Evolutionary conservation across 2,797 vertebrate species (phyloP), one percentile per base, ranked within the genome.

Genomic region (Rhinogobio ventralis): DNA sequence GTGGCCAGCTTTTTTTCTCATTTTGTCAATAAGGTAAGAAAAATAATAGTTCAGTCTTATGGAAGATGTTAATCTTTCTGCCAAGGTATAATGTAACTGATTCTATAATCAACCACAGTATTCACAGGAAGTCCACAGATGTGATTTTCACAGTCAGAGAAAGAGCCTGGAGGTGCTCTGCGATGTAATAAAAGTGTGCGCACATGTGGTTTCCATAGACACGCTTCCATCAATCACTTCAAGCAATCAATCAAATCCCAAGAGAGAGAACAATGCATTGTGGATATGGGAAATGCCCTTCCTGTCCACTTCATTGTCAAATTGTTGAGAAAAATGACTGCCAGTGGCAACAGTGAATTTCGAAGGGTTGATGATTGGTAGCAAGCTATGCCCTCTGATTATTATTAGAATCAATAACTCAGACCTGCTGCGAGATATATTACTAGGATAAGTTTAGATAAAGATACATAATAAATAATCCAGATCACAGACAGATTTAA

Each of bases 281-380:
- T 85, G 79, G 87, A 86, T 84, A 81, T 69, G 88, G 85, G 60
- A 91, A 83, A 90, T 82, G 86, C 71, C 81, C 78, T 90, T 84
- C 80, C 81, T 78, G 82, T 84, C 42, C 89, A 87, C 85, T 91
- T 81, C 74, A 85, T 75, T 79, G 66, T 66, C 57, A 77, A 80
- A 80, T 57, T 30, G 30, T 73, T 82, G 66, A 86, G 77, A 82
- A 75, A 79, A 87, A 81, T 82, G 36, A 88, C 87, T 74, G 74
- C 87, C 88, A 84, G 74, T 25, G 84, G 86, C 84, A 91, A 90
- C 73, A 72, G 79, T 81, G 53, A 39, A 74, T 85, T 49, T 83
- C 49, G 67, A 49, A 51, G 53, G 76, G 80, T 79, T 45, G 62
- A 77, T 77, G 74, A 82, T 23, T 39, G 69, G 53, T 75, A n/a